Percentiles rank a stretch among this genome's conserved stretches.
Evolutionary conservation across 2,113 vertebrate species (phyloP).

Genomic region (Scartelaos histophorus): DNA sequence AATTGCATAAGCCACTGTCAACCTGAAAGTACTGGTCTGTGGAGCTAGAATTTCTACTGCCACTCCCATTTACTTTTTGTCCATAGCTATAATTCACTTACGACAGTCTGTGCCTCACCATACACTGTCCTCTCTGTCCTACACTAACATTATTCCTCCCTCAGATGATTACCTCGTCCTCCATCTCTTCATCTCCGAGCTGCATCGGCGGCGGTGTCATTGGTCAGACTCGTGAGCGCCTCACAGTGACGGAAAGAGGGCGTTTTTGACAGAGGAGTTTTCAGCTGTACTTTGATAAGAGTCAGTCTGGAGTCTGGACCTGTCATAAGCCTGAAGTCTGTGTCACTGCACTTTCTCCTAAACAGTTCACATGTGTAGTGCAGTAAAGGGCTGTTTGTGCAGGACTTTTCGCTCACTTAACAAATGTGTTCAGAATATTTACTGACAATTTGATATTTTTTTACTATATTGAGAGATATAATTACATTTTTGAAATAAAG

Average conservation of each 20-base stretch:
- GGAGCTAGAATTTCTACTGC: not conserved
- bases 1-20: not conserved
- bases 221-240: slow-evolving; percentile 27
- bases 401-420: not conserved
- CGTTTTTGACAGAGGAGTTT: slow-evolving; percentile 31
- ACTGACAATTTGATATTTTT: not conserved
- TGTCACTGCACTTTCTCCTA: not conserved
- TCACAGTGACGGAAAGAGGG: slow-evolving; percentile 42
- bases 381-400: not conserved
- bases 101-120: not conserved
- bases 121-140: not conserved
- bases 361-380: slow-evolving; percentile 2
- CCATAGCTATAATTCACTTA: not conserved
- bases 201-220: slow-evolving; percentile 2
- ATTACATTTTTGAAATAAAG: no score
- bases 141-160: slow-evolving; percentile 7
- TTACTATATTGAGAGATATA: not conserved
- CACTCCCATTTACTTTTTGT: not conserved
- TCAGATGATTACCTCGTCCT: slow-evolving; percentile 32
- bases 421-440: not conserved
- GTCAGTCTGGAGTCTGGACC: slow-evolving; percentile 21
- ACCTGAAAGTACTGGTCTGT: not conserved
- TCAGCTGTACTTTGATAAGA: slow-evolving; percentile 30
- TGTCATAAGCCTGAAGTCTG: slow-evolving; percentile 18
- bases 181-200: slow-evolving; percentile 24